A percentile compares a stretch with the other conserved stretches of the same genome.
Conservation (phyloP, 2,113 vertebrate genomes). For the Noctilio leporinus region DNA sequence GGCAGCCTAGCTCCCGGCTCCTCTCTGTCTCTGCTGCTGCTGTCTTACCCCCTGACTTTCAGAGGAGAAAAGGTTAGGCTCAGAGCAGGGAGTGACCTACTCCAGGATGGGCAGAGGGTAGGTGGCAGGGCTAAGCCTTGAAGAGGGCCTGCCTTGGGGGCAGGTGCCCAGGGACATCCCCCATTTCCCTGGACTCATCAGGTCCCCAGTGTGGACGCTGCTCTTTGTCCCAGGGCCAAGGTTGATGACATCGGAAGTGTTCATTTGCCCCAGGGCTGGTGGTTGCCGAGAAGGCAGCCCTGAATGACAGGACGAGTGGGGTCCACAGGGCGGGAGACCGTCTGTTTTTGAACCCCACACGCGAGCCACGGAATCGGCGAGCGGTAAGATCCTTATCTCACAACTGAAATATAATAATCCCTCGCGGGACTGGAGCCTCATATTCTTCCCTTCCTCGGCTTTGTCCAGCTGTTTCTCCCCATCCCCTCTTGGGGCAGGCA, state of each 20-base stretch:
- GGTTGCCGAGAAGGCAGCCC: not conserved
- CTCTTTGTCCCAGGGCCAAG: not conserved
- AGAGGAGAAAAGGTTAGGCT: not conserved
- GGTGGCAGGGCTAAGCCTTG: not conserved
- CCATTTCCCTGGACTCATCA: too few species aligned
- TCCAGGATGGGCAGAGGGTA: not conserved
- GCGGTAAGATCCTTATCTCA: conserved; percentile 42
- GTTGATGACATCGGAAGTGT: not conserved
- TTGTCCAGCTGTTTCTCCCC: not conserved
- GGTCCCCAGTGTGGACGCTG: accelerated
- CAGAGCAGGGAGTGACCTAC: not conserved
- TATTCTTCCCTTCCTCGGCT: not conserved
- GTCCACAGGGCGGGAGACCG: not conserved
- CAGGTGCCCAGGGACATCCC: accelerated
- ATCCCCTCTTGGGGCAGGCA: accelerated
- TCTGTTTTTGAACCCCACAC: not conserved
- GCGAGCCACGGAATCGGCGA: accelerated
- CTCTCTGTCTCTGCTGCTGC: accelerated
- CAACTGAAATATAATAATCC: not conserved
- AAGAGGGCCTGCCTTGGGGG: not conserved
- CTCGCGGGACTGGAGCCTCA: not conserved
- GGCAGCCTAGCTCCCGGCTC: not conserved
- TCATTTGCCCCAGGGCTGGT: not conserved
- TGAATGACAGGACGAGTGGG: not conserved
- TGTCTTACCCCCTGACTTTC: not conserved